Evolutionary conservation across 2,113 vertebrate genomes (phyloP), one percentile per base, ranked within the genome.

Genomic region (Penelope pileata): DNA sequence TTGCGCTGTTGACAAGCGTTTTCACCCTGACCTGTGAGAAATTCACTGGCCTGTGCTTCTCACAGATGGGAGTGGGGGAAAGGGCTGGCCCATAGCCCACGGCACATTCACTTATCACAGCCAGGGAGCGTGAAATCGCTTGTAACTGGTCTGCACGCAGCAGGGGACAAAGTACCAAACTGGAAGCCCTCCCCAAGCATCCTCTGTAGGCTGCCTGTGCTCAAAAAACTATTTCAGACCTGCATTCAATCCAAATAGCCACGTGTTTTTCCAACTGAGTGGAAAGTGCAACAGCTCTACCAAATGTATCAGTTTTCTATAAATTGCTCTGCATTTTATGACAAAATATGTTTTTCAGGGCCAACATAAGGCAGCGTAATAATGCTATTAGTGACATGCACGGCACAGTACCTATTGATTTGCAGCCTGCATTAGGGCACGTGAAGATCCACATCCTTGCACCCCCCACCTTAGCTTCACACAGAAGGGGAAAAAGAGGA

Each of bases 21-120:
- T 94, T 84, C 60, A 40, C 60, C 24, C 38, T 76, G 90, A 48
- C 26, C 64, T 94, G 40, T 88, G 76, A 92, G 91, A 96, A 95
- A 78, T 95, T 66, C 12, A 6, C 54, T 86, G 86, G 42, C 32
- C 14, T 6, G 23, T 75, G 64, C 78, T 92, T 86, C 92, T 94
- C 96, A 93, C 56, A 90, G 64, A 73, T 90, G 83, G 76, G 83
- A 83, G 83, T 38, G 79, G 90, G 54, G 88, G 54, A 83, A 91
- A 74, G 69, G 59, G 50, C 92, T 38, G 62, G 76, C 86, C 62
- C 1, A 2, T 86, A 84, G 68, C 68, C 92, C 42, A 2, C 83
- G 76, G 58, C 76, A 23, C n/a, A 40, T 73, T 42, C 38, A 30
- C 91, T 93, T 92, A 51, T 93, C 88, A 74, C n/a, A 54, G 21